Evolutionary conservation across 2,888 invertebrate species (phyloP), one percentile per base, ranked within the genome.

Genomic region (Agrilus biguttatus): DNA sequence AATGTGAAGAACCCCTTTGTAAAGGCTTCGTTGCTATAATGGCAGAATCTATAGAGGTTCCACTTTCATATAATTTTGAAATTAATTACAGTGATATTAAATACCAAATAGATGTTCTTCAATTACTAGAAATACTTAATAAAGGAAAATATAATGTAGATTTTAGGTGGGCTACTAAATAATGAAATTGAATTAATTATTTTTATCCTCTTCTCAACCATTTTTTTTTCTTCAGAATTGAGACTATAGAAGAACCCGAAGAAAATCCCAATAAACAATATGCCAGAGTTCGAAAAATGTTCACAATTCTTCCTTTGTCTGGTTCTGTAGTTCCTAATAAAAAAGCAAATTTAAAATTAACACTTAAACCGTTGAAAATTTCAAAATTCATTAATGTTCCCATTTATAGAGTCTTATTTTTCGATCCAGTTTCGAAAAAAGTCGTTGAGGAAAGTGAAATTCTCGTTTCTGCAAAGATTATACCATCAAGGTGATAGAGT

Each of bases 31-130:
- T 60, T 14, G 43, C 47, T 36, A 49, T 77, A 13, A 68, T 67
- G 1, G 78, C 74, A 1, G 78, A 80, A 60, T 73, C 74, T 40
- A 74, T 76, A 42, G 74, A 77, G 51, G 73, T 78, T 5, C 63
- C 65, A 53, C 62, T 79, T 7, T 73, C 77, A 51, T 60, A 56
- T 42, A 40, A 50, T 2, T 50, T 49, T 33, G 51, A 55, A 37
- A 50, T 80, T 13, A 67, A 76, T 50, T 72, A 76, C 46, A 75
- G 75, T 40, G 70, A 69, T 42, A 68, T 76, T 2, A 76, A 73
- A 66, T 75, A 78, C 3, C 72, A 71, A 43, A 68, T 69, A 0
- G 64, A 68, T 1, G 62, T 69, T 14, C 55, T 51, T 1, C 58
- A 66, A 41, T 60, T 65, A 34, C 71, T 78, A 61, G 65, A 65